Evolutionary conservation across 2,888 invertebrate genomes (phyloP).

Genomic region (Lomographa bimaculata): DNA sequence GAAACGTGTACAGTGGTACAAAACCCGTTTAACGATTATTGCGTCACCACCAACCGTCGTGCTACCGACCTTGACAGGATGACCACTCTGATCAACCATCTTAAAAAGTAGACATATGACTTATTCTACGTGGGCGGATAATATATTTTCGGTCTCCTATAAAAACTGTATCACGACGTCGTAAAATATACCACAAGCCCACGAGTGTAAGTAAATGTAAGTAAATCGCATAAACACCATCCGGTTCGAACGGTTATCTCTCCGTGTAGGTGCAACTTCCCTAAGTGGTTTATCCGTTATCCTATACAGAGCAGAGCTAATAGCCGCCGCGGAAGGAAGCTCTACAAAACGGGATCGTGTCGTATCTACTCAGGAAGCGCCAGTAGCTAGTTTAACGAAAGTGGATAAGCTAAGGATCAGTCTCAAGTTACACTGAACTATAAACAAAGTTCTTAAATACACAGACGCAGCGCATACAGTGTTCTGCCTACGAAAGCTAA

Average conservation of each 20-base stretch:
- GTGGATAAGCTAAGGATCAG: slow-evolving; percentile 63
- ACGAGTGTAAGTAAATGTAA: slow-evolving; percentile 27
- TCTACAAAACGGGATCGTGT: slow-evolving; percentile 62
- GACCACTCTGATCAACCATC: slow-evolving; percentile 33
- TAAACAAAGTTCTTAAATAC: slow-evolving; percentile 40
- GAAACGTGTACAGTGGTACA: slow-evolving; percentile 54
- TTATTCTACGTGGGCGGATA: slow-evolving; percentile 34
- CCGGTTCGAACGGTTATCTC: slow-evolving; percentile 31
- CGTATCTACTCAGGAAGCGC: slow-evolving; percentile 74
- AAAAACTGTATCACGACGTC: slow-evolving; percentile 34
- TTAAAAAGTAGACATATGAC: slow-evolving; percentile 26
- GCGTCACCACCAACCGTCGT: slow-evolving; percentile 60
- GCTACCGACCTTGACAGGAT: slow-evolving; percentile 63
- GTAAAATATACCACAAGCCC: slow-evolving; percentile 33
- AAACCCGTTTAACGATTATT: slow-evolving; percentile 67
- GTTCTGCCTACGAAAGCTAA: slow-evolving; percentile 28
- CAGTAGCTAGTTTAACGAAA: slow-evolving; percentile 53
- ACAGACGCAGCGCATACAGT: slow-evolving; percentile 22
- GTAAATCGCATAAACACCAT: slow-evolving; percentile 30
- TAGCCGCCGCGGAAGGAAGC: slow-evolving; percentile 72
- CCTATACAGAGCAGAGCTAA: slow-evolving; percentile 44
- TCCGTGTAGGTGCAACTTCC: slow-evolving; percentile 53
- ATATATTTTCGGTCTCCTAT: slow-evolving; percentile 27
- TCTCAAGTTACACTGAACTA: slow-evolving; percentile 55
- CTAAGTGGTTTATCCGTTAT: slow-evolving; percentile 71